phyloP scores from a whole-genome alignment of 2,113 vertebrate genomes.

The Spheniscus mendiculus region DNA sequence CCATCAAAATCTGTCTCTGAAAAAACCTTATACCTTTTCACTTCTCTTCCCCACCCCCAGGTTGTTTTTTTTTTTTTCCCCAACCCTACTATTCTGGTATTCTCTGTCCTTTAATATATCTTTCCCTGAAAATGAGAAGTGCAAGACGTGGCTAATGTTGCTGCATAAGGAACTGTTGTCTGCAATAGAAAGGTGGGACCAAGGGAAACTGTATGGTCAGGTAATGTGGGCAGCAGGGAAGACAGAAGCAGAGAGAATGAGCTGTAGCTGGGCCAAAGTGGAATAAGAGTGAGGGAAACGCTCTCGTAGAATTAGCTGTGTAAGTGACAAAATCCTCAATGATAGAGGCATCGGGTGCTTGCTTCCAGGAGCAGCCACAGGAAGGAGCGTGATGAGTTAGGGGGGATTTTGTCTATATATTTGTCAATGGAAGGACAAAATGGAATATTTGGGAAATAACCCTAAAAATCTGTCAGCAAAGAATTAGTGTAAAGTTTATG shows the following conservation, averaged over 20 bases:
- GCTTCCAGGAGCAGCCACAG: not conserved
- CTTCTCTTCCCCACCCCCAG: not conserved
- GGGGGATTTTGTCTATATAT: not conserved
- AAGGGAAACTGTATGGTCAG: not conserved
- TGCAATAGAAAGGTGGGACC: not conserved
- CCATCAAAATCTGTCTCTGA: not conserved
- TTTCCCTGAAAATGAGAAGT: not conserved
- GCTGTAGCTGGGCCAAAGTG: not conserved
- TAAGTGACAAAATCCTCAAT: not conserved
- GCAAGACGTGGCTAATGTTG: not conserved
- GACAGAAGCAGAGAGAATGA: not conserved
- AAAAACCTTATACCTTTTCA: not conserved
- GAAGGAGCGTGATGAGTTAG: not conserved
- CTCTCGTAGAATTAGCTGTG: fast-evolving
- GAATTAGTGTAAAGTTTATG: not conserved
- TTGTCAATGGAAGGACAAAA: not conserved
- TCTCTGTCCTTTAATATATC: not conserved
- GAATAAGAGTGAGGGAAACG: not conserved
- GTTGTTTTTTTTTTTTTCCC: not conserved
- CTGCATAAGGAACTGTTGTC: not conserved
- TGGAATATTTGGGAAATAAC: not conserved
- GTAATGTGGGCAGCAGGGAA: not conserved
- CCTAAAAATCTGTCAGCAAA: not conserved
- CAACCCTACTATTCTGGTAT: not conserved
- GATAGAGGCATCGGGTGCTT: not conserved